Evolutionary conservation across 1,140 invertebrate genomes (phyloP).

Genomic region (Maniola jurtina): DNA sequence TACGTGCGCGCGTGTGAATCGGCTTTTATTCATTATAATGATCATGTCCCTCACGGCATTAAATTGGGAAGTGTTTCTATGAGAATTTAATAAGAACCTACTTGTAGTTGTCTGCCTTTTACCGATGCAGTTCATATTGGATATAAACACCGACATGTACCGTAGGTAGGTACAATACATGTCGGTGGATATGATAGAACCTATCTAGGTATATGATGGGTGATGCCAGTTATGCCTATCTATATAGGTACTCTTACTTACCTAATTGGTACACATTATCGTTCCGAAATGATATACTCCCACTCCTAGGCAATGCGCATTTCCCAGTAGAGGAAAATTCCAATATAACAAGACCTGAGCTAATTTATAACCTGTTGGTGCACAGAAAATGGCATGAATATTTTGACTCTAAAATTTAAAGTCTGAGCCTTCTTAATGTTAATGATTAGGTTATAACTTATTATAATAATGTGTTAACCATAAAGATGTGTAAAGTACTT

Average conservation of each 20-base stretch:
- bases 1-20: too few relatives aligned
- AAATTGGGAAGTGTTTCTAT: too few relatives aligned
- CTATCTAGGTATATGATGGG: too few relatives aligned
- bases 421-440: constrained; percentile 34
- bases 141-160: too few relatives aligned
- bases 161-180: too few relatives aligned
- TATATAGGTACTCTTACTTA: background rate
- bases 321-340: background rate
- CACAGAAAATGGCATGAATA: background rate
- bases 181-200: too few relatives aligned
- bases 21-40: too few relatives aligned
- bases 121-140: too few relatives aligned
- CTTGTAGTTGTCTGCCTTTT: too few relatives aligned
- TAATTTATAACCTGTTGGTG: background rate
- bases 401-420: constrained; percentile 27
- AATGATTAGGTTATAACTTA: background rate
- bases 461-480: constrained; percentile 21
- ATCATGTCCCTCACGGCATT: too few relatives aligned
- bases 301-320: background rate
- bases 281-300: background rate
- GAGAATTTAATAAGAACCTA: too few relatives aligned
- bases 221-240: background rate
- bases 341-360: background rate
- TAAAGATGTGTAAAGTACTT: constrained; percentile 12
- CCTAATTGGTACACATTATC: background rate